A percentile compares a stretch with the other conserved stretches of the same genome.
Conservation (phyloP, 2,113 vertebrate genomes). For the Eulemur macaco region DNA sequence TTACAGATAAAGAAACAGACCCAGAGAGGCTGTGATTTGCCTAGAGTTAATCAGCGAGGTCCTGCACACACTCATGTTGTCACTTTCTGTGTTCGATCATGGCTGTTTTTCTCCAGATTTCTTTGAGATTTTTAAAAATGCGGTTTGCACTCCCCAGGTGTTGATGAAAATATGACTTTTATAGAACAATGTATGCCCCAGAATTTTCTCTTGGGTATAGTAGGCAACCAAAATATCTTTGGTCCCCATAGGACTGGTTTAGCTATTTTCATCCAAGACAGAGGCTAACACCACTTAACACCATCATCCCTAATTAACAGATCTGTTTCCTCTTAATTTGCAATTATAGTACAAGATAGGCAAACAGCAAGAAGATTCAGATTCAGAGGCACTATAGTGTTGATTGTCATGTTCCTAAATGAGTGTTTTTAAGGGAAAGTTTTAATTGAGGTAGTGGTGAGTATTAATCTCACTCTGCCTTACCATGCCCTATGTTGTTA, state of each 20-base stretch:
- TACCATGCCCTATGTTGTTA: neutral
- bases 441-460: neutral
- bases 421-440: slow-evolving; percentile 16
- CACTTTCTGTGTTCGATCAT: neutral
- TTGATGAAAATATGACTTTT: slow-evolving; percentile 30
- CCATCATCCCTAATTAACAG: slow-evolving; percentile 46
- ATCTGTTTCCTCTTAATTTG: slow-evolving; percentile 43
- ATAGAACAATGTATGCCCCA: neutral
- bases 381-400: neutral
- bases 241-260: neutral
- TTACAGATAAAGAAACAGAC: neutral
- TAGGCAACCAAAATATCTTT: slow-evolving; percentile 24
- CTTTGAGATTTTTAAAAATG: slow-evolving; percentile 32
- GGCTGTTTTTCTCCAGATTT: neutral
- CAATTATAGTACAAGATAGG: neutral
- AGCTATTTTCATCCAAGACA: slow-evolving; percentile 51
- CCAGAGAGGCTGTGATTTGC: neutral
- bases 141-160: neutral
- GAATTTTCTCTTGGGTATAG: slow-evolving; percentile 19
- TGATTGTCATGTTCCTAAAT: neutral
- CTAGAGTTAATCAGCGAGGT: neutral
- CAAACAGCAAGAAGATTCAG: neutral
- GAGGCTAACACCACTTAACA: slow-evolving; percentile 29
- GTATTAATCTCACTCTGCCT: neutral
- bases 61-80: neutral